phyloP scores from a whole-genome alignment of 1,140 invertebrate genomes.

The Bicyclus anynana region DNA sequence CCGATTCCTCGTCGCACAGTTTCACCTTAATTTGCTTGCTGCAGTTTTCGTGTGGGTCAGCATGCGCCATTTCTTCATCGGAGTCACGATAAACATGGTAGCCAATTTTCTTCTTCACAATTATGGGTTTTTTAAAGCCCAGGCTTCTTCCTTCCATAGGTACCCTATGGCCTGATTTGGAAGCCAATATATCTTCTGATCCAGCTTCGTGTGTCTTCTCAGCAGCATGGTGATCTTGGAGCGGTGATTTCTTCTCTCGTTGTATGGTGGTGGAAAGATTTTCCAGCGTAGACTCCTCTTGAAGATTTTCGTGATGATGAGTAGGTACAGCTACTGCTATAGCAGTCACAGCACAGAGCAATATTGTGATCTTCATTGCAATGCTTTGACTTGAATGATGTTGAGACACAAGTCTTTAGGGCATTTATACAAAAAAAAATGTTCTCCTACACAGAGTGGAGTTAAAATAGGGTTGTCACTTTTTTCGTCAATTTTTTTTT shows the following conservation, averaged over 20 bases:
- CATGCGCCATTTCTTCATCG: slow-evolving; percentile 45
- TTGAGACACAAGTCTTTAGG: slow-evolving; percentile 17
- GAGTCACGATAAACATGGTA: slow-evolving; percentile 51
- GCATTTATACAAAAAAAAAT: slow-evolving; percentile 57
- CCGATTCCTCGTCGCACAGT: slow-evolving; percentile 42
- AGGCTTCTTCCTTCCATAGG: slow-evolving; percentile 26
- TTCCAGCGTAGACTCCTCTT: slow-evolving; percentile 13
- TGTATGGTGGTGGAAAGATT: slow-evolving; percentile 24
- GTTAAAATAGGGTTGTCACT: too few species aligned
- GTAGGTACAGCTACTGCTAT: slow-evolving; percentile 45
- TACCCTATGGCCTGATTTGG: background rate
- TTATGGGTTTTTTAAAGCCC: slow-evolving; percentile 44
- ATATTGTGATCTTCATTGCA: slow-evolving; percentile 58
- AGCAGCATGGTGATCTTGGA: slow-evolving; percentile 17
- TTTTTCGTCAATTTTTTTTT: too few species aligned
- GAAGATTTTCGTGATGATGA: slow-evolving; percentile 21
- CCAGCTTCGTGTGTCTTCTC: slow-evolving; percentile 1
- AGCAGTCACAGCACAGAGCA: slow-evolving; percentile 45
- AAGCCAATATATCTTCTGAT: slow-evolving; percentile 9
- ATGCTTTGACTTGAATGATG: slow-evolving; percentile 42
- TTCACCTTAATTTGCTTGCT: slow-evolving; percentile 54
- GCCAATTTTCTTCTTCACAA: slow-evolving; percentile 52
- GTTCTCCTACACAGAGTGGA: slow-evolving; percentile 9
- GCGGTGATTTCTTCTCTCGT: slow-evolving; percentile 46
- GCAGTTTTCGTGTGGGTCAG: slow-evolving; percentile 43